Conservation (phyloP, 2,797 vertebrate genomes). For the Smutsia temminckii region DNA sequence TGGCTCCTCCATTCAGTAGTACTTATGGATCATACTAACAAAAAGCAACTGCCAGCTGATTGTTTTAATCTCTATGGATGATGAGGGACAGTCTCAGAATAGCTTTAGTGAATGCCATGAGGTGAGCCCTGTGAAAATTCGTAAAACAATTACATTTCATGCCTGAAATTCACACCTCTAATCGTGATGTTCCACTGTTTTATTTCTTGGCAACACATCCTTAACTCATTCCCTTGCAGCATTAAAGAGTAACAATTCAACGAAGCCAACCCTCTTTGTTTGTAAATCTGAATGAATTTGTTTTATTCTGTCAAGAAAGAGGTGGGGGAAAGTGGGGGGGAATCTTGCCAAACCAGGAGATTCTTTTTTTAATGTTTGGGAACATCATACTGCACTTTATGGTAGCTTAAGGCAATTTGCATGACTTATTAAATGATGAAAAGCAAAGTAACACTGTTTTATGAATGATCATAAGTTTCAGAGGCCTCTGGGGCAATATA, state of each 20-base stretch:
- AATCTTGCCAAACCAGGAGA: slow-evolving; percentile 58
- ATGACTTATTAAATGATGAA: slow-evolving; percentile 73
- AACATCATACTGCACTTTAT: slow-evolving; percentile 66
- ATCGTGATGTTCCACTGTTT: slow-evolving; percentile 45
- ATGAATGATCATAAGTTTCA: slow-evolving; percentile 71
- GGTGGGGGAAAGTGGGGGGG: background rate
- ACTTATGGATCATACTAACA: background rate
- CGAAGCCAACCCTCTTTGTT: slow-evolving; percentile 67
- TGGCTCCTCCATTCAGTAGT: background rate
- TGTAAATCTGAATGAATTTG: slow-evolving; percentile 68
- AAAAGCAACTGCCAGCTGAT: background rate
- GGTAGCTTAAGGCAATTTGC: slow-evolving; percentile 69
- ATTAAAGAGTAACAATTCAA: slow-evolving; percentile 70
- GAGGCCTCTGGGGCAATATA: slow-evolving; percentile 52
- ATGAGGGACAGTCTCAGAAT: slow-evolving; percentile 18
- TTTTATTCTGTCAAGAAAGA: slow-evolving; percentile 63
- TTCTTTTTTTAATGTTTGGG: slow-evolving; percentile 62
- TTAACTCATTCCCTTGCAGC: slow-evolving; percentile 65
- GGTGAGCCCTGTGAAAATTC: slow-evolving; percentile 37
- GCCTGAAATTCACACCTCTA: slow-evolving; percentile 60
- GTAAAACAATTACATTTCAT: slow-evolving; percentile 60
- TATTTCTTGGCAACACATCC: slow-evolving; percentile 46
- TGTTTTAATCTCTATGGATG: background rate
- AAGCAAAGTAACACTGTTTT: slow-evolving; percentile 69
- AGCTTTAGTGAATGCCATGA: slow-evolving; percentile 39